Conservation (phyloP, 92 coral and sea anemone genomes). For the Porites evermanni region DNA sequence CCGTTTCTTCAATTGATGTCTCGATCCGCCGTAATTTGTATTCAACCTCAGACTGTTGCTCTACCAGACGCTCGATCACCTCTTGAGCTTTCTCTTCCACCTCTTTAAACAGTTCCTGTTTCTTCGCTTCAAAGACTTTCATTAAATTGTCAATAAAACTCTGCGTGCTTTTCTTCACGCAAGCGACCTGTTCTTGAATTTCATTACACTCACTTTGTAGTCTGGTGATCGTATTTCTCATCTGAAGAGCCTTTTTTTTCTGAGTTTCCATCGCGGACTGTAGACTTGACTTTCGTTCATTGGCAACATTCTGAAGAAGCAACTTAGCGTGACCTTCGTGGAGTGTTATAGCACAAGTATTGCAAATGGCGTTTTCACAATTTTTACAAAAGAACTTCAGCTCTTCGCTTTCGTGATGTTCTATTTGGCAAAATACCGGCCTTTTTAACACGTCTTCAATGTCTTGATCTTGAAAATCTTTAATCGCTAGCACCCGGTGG, state of each 20-base stretch:
- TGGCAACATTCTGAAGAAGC: not conserved
- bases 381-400: not conserved
- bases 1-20: too few species aligned
- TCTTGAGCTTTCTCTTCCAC: too few species aligned
- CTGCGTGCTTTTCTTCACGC: not conserved
- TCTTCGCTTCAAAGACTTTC: not conserved
- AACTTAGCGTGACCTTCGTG: not conserved
- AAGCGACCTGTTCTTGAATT: not conserved
- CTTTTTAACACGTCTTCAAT: not conserved
- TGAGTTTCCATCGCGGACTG: not conserved
- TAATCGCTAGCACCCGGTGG: not conserved
- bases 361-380: not conserved
- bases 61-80: too few species aligned
- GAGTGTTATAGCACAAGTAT: not conserved
- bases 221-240: not conserved
- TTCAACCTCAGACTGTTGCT: too few species aligned
- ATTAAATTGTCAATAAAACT: too few species aligned
- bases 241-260: not conserved
- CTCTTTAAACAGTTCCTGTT: not conserved
- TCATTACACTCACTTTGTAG: not conserved
- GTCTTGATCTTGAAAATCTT: slow-evolving; percentile 25
- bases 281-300: not conserved
- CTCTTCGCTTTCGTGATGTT: not conserved
- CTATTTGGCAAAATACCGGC: not conserved
- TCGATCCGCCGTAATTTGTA: too few species aligned